Base-by-base conservation (phyloP, 92 coral and sea anemone genomes). In the Zoanthus gigantus region DNA sequence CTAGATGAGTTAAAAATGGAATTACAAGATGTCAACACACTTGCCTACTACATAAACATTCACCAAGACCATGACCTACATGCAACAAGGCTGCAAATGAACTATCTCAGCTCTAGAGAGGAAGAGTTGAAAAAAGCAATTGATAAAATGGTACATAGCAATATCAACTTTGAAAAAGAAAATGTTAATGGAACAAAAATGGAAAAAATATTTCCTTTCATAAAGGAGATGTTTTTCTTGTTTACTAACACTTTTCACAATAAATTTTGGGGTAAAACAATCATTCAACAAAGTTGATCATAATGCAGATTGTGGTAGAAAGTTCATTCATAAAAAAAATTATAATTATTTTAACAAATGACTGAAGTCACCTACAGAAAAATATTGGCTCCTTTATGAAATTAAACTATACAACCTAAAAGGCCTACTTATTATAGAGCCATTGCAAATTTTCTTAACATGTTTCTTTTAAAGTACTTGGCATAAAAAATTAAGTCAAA, bases 21-120 rank as follows among this genome's bases (percentile, higher is more conserved):
- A 31, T 65, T 65, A 65, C 71, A 65, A 65, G 71, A n/a, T 5
- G 71, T 65, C 5, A 17, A 65, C 32, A 65, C 71, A 65, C 71
- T 65, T 65, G 71, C 71, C 71, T 65, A 65, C 71, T 17, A 65
- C 71, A 65, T 65, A 65, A 18, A 65, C 71, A 65, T n/a, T 65
- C 71, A 65, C 29, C 71, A 65, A 18, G 71, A 17, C 71, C 71
- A 65, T 17, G 71, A 65, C 28, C 71, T 65, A 65, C 71, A 65
- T 65, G 31, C 71, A 65, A 1, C 71, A 65, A 65, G 71, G 31
- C 71, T 65, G 29, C 71, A 65, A 65, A 28, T 65, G 32, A 65
- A 65, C 31, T 17, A 65, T 18, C 31, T 65, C 2, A 65, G 71
- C 71, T 65, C 71, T 23, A 65, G 71, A 65, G 71, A 65, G 71